Base-by-base conservation (phyloP, 2,888 invertebrate genomes). In the Pteria penguin region DNA sequence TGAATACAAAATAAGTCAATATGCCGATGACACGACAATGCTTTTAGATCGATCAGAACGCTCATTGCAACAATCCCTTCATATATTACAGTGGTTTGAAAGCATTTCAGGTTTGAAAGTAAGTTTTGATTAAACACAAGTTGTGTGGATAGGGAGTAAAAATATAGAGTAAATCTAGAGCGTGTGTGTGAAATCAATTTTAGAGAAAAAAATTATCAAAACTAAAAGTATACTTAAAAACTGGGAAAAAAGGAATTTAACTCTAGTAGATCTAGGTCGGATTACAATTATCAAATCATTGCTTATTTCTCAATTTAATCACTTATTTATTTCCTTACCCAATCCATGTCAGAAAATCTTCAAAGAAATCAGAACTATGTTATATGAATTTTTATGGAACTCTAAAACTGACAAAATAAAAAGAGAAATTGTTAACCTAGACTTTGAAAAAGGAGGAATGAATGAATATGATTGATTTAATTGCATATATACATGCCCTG, bases 21-120 rank as follows among this genome's bases (percentile, higher is more conserved):
- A 55, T 66, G 66, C 72, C 27, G 72, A 72, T 36, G 72, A 72
- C 57, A 55, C 72, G 14, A 18, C 11, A n/a, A 18, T 62, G 4
- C n/a, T 62, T 24, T 22, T 62, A 18, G 62, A 62, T 33, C 31
- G 32, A 3, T 32, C 1, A 2, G 33, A 33, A 24, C 29, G 33
- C n/a, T 62, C 62, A 24, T n/a, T 61, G 31, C 22, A 61, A 5
- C 5, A 22, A 29, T 27, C 61, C 2, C 22, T 61, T 26, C 5
- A 31, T 5, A 11, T 27, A 61, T 14, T 61, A 4, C 5, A 18
- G 5, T 11, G 31, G 27, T 61, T 61, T 29, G 61, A 22, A 11
- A 61, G 5, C 2, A 22, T 29, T 22, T 61, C 61, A 29, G 61
- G 61, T 27, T 31, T 61, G 18, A 61, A 31, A 22, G 24, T 62